phyloP scores from a whole-genome alignment of 2,113 vertebrate genomes.

The Lota lota region DNA sequence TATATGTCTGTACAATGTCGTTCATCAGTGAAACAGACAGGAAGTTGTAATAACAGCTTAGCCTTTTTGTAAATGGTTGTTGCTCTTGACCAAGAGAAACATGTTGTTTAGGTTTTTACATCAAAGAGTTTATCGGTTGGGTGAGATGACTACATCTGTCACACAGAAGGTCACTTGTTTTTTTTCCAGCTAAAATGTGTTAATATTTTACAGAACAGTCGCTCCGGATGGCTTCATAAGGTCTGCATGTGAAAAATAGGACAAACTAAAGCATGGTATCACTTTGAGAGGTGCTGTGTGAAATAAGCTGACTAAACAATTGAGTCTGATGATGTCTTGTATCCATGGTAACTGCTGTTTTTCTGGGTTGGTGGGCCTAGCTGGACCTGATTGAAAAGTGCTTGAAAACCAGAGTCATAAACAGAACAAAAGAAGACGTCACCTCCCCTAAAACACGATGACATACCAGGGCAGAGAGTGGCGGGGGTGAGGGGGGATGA shows the following conservation, averaged over 20 bases:
- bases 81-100: neutral
- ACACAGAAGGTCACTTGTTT: too few species aligned
- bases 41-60: neutral
- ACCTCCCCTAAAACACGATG: constrained; percentile 25
- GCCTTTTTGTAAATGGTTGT: neutral
- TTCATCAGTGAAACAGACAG: neutral
- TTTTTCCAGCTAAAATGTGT: neutral
- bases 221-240: neutral
- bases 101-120: neutral
- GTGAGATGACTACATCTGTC: too few species aligned
- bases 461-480: constrained; percentile 37
- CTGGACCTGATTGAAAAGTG: neutral
- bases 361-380: neutral
- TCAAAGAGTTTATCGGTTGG: neutral
- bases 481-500: constrained; percentile 8
- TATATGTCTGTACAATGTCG: neutral
- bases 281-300: neutral
- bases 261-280: neutral
- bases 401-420: constrained; percentile 31
- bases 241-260: too few species aligned
- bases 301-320: neutral
- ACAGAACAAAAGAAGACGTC: constrained; percentile 18
- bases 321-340: constrained; percentile 13
- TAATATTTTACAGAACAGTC: neutral
- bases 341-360: constrained; percentile 1